Evolutionary conservation across 2,888 invertebrate genomes (phyloP).

Genomic region (Acleris holmiana): DNA sequence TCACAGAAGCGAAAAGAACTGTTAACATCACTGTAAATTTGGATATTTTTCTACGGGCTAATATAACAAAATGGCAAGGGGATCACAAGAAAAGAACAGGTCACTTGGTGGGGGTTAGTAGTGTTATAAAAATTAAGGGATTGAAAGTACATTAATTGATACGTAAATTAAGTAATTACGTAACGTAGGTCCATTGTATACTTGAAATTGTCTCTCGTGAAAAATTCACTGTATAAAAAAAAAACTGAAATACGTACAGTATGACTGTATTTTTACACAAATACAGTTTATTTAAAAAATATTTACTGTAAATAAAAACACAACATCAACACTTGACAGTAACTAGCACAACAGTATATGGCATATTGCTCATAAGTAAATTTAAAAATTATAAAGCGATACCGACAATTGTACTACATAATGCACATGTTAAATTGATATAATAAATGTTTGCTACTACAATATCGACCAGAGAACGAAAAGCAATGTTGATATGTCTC

Average conservation of each 20-base stretch:
- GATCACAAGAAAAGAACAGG: conserved; percentile 19
- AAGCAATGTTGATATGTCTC: conserved; percentile 14
- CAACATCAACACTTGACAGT: background rate
- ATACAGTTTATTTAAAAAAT: too few relatives aligned
- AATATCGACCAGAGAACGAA: conserved; percentile 17
- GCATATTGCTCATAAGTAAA: conserved; percentile 6
- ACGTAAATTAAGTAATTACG: too few relatives aligned
- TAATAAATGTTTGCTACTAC: conserved; percentile 27
- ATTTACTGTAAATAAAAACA: background rate
- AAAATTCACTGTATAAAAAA: background rate
- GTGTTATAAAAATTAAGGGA: background rate
- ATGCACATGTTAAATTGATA: conserved; percentile 34
- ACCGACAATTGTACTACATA: conserved; percentile 40
- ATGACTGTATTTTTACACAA: background rate
- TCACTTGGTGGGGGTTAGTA: conserved; percentile 21
- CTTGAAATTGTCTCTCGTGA: background rate
- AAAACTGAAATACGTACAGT: background rate
- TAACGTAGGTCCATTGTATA: conserved; percentile 1
- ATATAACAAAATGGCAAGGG: conserved; percentile 8
- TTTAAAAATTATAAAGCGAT: conserved; percentile 31
- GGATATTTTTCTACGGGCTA: too few relatives aligned
- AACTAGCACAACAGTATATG: background rate
- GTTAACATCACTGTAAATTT: too few relatives aligned
- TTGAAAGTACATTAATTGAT: conserved; percentile 4
- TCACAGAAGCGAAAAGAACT: too few relatives aligned